These are phyloP conservation scores for Pongo pygmaeus DNA, from an alignment of 2,113 vertebrate genomes.

Conservation along the genomic window DNA sequence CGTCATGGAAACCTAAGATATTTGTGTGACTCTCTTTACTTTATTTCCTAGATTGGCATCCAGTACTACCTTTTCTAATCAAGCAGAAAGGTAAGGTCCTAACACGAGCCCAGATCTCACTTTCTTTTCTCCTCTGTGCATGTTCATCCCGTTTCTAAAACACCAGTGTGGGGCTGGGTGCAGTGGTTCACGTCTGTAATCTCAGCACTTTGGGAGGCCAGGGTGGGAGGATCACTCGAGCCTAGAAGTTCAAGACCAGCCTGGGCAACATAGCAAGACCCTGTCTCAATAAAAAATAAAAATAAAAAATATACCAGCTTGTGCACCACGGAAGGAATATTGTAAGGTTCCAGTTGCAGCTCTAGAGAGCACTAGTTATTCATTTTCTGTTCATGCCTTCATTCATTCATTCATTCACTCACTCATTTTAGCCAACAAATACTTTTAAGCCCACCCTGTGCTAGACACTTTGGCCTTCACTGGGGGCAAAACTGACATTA, in stretches of 20 bases:
- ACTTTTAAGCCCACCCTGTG: not conserved
- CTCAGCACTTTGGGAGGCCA: no score
- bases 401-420: not conserved
- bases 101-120: not conserved
- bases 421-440: not conserved
- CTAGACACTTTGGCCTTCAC: not conserved
- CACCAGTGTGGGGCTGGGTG: no score
- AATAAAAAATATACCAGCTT: not conserved
- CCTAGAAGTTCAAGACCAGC: no score
- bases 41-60: constrained; percentile 91
- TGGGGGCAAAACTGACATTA: not conserved
- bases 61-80: constrained; percentile 95
- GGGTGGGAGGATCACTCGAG: no score
- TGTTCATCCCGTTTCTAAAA: not conserved
- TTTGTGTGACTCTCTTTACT: constrained; percentile 55
- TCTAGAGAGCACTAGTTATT: not conserved
- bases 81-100: constrained; percentile 95
- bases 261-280: no score
- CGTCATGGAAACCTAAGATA: not conserved
- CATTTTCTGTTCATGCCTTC: not conserved
- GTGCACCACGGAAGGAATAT: not conserved
- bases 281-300: no score
- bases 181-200: no score
- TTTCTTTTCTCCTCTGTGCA: not conserved
- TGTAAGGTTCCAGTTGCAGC: not conserved